These are phyloP conservation scores for Gallinago undulata DNA, from an alignment of 2,113 vertebrate species.

Conservation along the genomic window DNA sequence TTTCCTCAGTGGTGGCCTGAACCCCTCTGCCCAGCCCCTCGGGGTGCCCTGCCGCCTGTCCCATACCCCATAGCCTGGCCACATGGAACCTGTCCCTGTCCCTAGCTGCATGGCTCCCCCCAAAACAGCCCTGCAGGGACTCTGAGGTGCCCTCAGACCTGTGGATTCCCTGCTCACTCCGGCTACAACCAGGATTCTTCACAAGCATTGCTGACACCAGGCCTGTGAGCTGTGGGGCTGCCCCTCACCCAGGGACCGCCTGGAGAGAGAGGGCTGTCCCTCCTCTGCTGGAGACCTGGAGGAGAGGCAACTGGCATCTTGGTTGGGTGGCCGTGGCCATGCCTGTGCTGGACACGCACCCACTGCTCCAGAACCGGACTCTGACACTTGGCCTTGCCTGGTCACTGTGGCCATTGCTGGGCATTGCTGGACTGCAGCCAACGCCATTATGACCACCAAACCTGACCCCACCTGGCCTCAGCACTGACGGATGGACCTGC, in stretches of 20 bases:
- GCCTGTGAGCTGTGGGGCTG: not conserved
- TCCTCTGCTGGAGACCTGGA: not conserved
- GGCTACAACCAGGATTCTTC: rapidly evolving
- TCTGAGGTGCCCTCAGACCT: not conserved
- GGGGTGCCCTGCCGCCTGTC: not conserved
- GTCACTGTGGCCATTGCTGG: not conserved
- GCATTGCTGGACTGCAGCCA: not conserved
- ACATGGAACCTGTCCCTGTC: not conserved
- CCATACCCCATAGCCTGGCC: not conserved
- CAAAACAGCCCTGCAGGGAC: rapidly evolving
- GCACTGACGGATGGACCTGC: not conserved
- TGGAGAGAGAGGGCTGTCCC: not conserved
- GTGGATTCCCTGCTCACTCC: rapidly evolving
- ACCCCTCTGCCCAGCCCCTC: not conserved
- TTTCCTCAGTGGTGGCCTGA: not conserved
- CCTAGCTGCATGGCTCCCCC: not conserved
- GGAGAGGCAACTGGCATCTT: not conserved
- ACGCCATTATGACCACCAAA: rapidly evolving
- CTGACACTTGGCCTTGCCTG: no score
- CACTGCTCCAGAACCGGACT: not conserved
- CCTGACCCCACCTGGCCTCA: not conserved
- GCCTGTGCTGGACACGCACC: not conserved
- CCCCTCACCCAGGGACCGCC: rapidly evolving
- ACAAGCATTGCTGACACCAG: not conserved
- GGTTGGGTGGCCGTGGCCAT: rapidly evolving